These are phyloP conservation scores for Alaudala cheleensis DNA, from an alignment of 2,113 vertebrate genomes.

Conservation along the genomic window DNA sequence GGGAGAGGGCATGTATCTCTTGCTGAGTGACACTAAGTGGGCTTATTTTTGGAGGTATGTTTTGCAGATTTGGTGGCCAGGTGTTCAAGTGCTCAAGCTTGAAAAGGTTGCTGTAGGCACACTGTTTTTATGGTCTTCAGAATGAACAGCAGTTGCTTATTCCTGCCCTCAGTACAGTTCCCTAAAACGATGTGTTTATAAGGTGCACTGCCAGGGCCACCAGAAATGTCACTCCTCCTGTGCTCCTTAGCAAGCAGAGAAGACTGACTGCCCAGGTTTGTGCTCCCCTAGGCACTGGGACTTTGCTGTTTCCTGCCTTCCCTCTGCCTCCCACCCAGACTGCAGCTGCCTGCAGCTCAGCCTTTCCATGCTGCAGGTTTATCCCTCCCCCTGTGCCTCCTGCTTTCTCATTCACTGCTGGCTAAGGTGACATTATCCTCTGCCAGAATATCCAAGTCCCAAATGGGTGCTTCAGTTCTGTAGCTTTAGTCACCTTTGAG, in stretches of 20 bases:
- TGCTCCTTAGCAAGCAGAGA: not conserved
- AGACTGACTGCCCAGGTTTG: not conserved
- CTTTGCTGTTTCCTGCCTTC: not conserved
- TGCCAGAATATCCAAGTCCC: not conserved
- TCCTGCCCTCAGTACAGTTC: not conserved
- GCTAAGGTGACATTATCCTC: not conserved
- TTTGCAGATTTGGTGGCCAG: not conserved
- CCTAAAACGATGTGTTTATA: not conserved
- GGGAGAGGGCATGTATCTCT: not conserved
- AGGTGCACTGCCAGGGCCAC: not conserved
- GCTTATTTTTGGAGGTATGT: not conserved
- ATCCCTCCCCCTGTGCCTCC: not conserved
- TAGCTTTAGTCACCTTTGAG: not conserved
- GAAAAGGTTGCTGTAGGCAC: not conserved
- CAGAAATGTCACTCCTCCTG: not conserved
- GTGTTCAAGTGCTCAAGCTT: not conserved
- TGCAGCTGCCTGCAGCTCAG: not conserved
- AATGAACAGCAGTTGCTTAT: not conserved
- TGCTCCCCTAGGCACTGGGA: not conserved
- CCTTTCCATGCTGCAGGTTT: not conserved
- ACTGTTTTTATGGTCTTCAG: not conserved
- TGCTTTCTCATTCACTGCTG: not conserved
- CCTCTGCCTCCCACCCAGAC: not conserved
- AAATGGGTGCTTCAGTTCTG: not conserved
- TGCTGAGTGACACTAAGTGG: not conserved